Evolutionary conservation across 2,888 invertebrate species (phyloP), one percentile per base, ranked within the genome.

Genomic region (Pherbina coryleti): DNA sequence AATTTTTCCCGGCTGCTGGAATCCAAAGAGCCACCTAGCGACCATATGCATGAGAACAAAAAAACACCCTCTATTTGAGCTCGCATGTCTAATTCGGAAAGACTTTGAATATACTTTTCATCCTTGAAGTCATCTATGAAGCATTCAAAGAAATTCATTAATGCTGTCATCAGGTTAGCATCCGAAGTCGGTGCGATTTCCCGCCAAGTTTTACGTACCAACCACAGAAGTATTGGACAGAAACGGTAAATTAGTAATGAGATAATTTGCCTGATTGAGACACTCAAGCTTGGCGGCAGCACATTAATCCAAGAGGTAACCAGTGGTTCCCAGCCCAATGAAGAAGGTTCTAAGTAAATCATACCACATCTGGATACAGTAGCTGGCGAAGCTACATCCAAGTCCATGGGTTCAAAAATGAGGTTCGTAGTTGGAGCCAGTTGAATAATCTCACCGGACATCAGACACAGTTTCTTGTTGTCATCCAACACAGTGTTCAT

Each of bases 361-460:
- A 98, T 98, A 57, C 98, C 98, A 88, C 97, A 98, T 51, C 98
- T 93, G 0, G 97, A 98, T 1, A 98, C 96, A 91, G 89, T 95
- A 67, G 81, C 90, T 0, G 90, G 89, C 0, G 89, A 90, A 3
- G 89, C 90, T n/a, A 95, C 96, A 88, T 97, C 97, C 81, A 98
- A 91, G 88, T 98, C 98, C 96, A 97, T 97, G 0, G 98, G 96
- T 87, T 98, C 98, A 87, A 98, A 98, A 78, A 98, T 93, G 69
- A 98, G 91, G 90, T 97, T 98, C 17, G 97, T 98, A 0, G 95
- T 94, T 34, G 94, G 93, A 0, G 97, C 95, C 78, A 98, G 91
- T 88, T 97, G 97, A 79, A 98, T 98, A 84, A 98, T 97, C 91
- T 98, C 98, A 0, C 98, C 98, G 72, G 97, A 98, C 97, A 98